phyloP scores from a whole-genome alignment of 2,888 invertebrate genomes.

The Dasypogon diadema region DNA sequence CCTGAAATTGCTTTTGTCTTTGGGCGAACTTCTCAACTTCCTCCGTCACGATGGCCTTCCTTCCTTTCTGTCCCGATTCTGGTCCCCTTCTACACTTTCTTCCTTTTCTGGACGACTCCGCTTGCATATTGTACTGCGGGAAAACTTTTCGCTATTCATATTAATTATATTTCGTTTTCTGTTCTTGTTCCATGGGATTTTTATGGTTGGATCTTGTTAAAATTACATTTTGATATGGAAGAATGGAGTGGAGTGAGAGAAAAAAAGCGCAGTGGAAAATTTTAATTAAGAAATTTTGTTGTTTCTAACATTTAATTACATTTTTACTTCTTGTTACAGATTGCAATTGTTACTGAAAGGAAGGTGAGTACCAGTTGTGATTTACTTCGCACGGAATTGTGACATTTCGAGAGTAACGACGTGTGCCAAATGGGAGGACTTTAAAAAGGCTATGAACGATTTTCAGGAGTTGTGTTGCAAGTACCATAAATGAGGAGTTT shows the following conservation, averaged over 20 bases:
- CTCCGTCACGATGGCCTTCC: background rate
- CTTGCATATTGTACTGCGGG: background rate
- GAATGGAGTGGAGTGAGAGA: background rate
- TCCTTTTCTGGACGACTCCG: background rate
- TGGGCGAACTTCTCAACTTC: slow-evolving; percentile 7
- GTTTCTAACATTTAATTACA: slow-evolving; percentile 8
- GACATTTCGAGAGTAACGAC: no score
- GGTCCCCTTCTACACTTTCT: background rate
- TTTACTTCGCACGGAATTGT: no score
- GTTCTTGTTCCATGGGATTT: slow-evolving; percentile 8
- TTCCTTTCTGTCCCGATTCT: background rate
- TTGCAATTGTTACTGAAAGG: slow-evolving; percentile 4
- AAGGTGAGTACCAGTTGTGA: slow-evolving; percentile 20
- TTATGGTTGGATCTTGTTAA: slow-evolving; percentile 22
- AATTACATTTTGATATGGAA: slow-evolving; percentile 25
- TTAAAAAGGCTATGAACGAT: no score
- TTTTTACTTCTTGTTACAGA: slow-evolving; percentile 20
- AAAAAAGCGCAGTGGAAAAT: slow-evolving; percentile 3
- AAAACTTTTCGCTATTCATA: slow-evolving; percentile 25
- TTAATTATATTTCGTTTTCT: slow-evolving; percentile 29
- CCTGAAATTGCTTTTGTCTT: slow-evolving; percentile 38
- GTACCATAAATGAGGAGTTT: no score
- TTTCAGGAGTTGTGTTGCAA: no score
- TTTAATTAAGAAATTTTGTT: slow-evolving; percentile 31
- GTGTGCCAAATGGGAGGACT: no score